A percentile compares a stretch with the other conserved stretches of the same genome.
phyloP scores from a whole-genome alignment of 2,888 invertebrate species.

The Aspidiotus destructor region DNA sequence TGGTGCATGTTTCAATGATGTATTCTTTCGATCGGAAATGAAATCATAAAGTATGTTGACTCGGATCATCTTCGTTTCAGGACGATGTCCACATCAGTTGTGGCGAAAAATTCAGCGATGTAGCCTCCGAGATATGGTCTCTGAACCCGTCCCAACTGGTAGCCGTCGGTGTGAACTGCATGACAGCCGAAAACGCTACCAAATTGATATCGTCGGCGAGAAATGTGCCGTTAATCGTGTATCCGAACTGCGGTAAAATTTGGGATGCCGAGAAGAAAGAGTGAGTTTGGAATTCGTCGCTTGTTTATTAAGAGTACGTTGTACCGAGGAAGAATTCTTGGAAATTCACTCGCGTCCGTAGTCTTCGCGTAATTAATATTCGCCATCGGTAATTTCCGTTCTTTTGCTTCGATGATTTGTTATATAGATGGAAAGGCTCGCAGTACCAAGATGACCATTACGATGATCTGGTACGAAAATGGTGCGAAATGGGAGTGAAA shows the following conservation, averaged over 20 bases:
- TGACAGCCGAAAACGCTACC: constrained; percentile 56
- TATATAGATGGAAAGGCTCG: no score
- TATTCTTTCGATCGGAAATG: not conserved
- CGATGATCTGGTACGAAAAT: constrained; percentile 52
- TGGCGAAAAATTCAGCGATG: constrained; percentile 69
- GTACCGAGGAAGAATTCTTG: no score
- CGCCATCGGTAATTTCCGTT: no score
- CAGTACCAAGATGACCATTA: no score
- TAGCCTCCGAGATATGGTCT: constrained; percentile 57
- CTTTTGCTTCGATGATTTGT: no score
- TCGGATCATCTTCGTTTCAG: constrained; percentile 42
- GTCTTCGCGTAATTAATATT: no score
- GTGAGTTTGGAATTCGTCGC: constrained; percentile 29
- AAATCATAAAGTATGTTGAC: constrained; percentile 5
- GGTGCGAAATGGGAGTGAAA: constrained; percentile 70
- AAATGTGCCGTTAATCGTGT: constrained; percentile 68
- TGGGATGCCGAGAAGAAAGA: constrained; percentile 49
- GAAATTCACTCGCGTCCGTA: no score
- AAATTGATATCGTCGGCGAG: constrained; percentile 47
- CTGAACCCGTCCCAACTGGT: constrained; percentile 53
- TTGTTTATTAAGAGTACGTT: not conserved
- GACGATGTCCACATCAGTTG: constrained; percentile 59
- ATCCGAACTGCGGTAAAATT: constrained; percentile 85
- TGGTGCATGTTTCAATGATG: no score
- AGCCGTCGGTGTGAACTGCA: constrained; percentile 84